Base-by-base conservation (phyloP, 2,113 vertebrate species). In the Catagonus wagneri region DNA sequence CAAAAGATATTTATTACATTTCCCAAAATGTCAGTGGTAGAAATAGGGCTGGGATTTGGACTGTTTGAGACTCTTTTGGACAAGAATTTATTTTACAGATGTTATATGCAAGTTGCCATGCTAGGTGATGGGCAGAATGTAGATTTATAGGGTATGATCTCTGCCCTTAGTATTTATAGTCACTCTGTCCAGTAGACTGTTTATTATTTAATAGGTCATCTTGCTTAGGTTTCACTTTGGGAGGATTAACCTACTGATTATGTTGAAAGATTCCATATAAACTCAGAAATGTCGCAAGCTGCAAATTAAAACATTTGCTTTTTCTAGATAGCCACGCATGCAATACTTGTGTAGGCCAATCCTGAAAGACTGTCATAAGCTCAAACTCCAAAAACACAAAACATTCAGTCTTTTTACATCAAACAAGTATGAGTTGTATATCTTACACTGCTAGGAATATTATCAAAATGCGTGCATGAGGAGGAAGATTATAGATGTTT, bases 291-390 rank as follows among this genome's bases (percentile, higher is more conserved):
- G 2, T 92, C 87, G 68, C 44, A 81, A 85, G 44, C 72, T 92
- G 50, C 78, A 36, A 90, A 56, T 83, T 92, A 76, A 85, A 89
- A 75, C 36, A 66, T 81, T 94, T 94, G 17, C 25, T 75, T 78
- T 85, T 95, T 50, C 32, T 65, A 86, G 63, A 29, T 44, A 54
- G 72, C 7, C 50, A 78, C 11, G 66, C 14, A 16, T 83, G 3
- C 83, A 87, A 29, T 66, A 83, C 72, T 90, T 83, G 25, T 83
- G 4, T 90, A 92, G 52, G 54, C 19, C 27, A 81, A 69, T 54
- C 7, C 44, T 68, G 39, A 92, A 95, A 58, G 66, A 81, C 14
- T 34, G 27, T 65, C 12, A n/a, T 71, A 86, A 95, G 32, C 29
- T n/a, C 36, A 95, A 19, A 89, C 8, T 72, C 16, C 23, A 68